Percentiles rank a stretch among this genome's conserved stretches.
phyloP scores from a whole-genome alignment of 2,113 vertebrate species.

The Chauna torquata region DNA sequence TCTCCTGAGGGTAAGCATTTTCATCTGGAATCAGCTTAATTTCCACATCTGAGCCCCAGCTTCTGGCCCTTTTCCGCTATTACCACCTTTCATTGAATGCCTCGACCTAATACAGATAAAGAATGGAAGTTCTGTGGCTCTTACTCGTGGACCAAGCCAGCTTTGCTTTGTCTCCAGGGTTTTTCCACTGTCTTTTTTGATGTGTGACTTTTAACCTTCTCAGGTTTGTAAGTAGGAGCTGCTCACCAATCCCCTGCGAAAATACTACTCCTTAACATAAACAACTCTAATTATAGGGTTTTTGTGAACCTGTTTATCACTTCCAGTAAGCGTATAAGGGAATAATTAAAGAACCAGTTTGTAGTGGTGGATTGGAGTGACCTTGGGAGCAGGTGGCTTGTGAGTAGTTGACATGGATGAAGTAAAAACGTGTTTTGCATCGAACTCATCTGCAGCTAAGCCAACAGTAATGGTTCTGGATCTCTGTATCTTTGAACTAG shows the following conservation, averaged over 20 bases:
- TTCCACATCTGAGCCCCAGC: not conserved
- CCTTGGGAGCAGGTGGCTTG: not conserved
- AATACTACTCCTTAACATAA: not conserved
- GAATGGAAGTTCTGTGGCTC: not conserved
- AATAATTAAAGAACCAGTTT: not conserved
- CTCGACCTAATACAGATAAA: not conserved
- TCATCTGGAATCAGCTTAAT: not conserved
- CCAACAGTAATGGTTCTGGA: not conserved
- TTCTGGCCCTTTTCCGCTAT: not conserved
- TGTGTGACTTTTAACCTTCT: not conserved
- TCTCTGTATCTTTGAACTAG: not conserved
- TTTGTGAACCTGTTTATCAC: not conserved
- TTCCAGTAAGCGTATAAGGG: not conserved
- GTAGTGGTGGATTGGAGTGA: not conserved
- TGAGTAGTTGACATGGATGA: not conserved
- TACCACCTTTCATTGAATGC: not conserved
- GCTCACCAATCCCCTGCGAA: not conserved
- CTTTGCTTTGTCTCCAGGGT: rapidly evolving
- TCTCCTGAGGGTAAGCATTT: not conserved
- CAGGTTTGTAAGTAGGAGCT: not conserved
- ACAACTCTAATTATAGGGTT: not conserved
- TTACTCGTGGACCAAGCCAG: not conserved
- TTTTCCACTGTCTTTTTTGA: not conserved
- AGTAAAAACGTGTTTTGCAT: not conserved
- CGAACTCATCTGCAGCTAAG: not conserved